Base-by-base conservation (phyloP, 2,113 vertebrate species). In the Herpailurus yagouaroundi region DNA sequence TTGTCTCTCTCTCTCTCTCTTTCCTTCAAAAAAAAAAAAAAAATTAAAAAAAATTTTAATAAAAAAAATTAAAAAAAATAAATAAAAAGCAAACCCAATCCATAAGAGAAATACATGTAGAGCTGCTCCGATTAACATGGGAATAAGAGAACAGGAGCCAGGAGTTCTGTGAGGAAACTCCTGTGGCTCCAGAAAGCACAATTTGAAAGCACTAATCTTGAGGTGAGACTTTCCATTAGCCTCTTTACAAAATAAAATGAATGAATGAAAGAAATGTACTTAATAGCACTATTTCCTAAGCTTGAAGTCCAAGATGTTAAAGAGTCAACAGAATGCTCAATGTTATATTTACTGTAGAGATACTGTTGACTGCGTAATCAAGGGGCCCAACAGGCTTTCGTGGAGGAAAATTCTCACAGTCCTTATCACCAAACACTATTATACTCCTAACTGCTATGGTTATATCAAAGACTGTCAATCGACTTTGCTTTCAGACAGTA, bases 241-340 rank as follows among this genome's bases (percentile, higher is more conserved):
- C 45, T 80, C 82, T 73, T 96, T 91, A 91, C 83, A 96, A 93
- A 52, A 52, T 52, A 52, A 87, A 95, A 86, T 82, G 1, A 38
- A 38, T 71, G 36, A 21, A 96, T 48, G 29, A 85, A 93, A 95
- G 29, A 85, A 93, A 95, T 41, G 38, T 55, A 74, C n/a, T 69
- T 60, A 94, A 66, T 66, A 81, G 38, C 50, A 29, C 55, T 91
- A 0, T 76, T 91, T 74, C 55, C 33, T 63, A 63, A 95, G 64
- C 71, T 76, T 73, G 16, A 88, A 57, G 38, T 66, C 33, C 74
- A 89, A 94, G 55, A 74, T 79, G 33, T 91, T 86, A 2, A 82
- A 79, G 63, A 95, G 33, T 91, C 63, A 73, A 66, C 29, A 82
- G 66, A 88, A 76, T 68, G 57, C 36, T 14, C 1, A 0, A 77